Percentiles rank a stretch among this genome's conserved stretches.
Evolutionary conservation across 1,140 invertebrate species (phyloP).

Genomic region (Eurosta solidaginis): DNA sequence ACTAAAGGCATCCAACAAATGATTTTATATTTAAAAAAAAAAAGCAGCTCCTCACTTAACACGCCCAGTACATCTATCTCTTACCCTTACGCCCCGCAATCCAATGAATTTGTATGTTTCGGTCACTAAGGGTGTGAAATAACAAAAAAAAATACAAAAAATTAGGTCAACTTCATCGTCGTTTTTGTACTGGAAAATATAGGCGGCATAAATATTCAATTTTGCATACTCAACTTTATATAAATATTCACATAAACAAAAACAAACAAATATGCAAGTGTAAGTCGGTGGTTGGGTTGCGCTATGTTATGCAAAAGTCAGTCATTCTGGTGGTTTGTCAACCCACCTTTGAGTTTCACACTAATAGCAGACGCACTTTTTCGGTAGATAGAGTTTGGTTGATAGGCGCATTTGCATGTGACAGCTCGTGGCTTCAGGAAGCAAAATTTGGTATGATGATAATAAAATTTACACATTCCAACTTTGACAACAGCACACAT

Average conservation of each 20-base stretch:
- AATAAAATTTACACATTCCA: conserved; percentile 14
- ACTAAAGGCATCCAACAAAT: background rate
- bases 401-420: background rate
- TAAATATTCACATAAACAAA: no score
- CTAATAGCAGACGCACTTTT: background rate
- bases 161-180: conserved; percentile 10
- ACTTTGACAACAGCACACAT: background rate
- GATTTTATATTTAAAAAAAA: background rate
- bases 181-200: no score
- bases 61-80: background rate
- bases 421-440: conserved; percentile 7
- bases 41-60: background rate
- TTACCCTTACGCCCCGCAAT: background rate
- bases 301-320: background rate
- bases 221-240: background rate
- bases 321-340: background rate
- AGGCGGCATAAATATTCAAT: background rate
- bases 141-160: background rate
- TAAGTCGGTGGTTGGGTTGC: background rate
- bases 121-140: background rate
- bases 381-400: no score
- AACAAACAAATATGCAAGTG: background rate
- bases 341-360: background rate
- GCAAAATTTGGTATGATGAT: conserved; percentile 2
- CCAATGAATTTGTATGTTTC: background rate